Percentiles rank a stretch among this genome's conserved stretches.
These are phyloP conservation scores for Gallinago paraguaiae DNA, from an alignment of 2,113 vertebrate species.

Conservation along the genomic window DNA sequence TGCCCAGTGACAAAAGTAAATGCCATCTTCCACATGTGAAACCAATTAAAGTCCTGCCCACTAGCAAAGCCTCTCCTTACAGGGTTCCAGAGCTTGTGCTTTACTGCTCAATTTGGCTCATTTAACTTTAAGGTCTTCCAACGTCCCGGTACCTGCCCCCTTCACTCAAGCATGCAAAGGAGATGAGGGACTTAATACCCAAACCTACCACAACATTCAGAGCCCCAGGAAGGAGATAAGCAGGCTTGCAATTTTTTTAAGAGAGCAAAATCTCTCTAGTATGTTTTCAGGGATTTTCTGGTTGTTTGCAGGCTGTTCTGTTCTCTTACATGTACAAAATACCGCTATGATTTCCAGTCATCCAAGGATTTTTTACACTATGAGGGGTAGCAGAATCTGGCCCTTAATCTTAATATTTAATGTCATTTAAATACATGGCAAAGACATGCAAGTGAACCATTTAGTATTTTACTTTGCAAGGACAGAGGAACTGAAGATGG, in stretches of 20 bases:
- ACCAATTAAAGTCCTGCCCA: not conserved
- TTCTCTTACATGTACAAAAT: not conserved
- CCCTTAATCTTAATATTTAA: not conserved
- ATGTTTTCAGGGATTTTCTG: not conserved
- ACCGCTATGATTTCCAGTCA: not conserved
- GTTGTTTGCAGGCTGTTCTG: not conserved
- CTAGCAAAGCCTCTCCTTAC: not conserved
- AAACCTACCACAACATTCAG: not conserved
- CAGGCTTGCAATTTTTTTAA: not conserved
- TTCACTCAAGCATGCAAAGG: not conserved
- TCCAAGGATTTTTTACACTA: not conserved
- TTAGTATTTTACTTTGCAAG: constrained; percentile 15
- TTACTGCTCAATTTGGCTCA: not conserved
- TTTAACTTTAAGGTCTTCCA: not conserved
- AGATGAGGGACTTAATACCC: not conserved
- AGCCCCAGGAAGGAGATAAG: not conserved
- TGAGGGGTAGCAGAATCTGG: not conserved
- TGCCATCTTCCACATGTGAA: not conserved
- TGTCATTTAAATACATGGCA: not conserved
- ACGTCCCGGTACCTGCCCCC: not conserved
- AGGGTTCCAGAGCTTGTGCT: not conserved
- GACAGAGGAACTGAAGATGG: constrained; percentile 16
- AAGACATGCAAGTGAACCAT: not conserved
- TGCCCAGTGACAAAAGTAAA: not conserved
- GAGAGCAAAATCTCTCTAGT: not conserved